These are phyloP conservation scores for Hemibagrus guttatus DNA, from an alignment of 2,797 vertebrate species.

Conservation along the genomic window DNA sequence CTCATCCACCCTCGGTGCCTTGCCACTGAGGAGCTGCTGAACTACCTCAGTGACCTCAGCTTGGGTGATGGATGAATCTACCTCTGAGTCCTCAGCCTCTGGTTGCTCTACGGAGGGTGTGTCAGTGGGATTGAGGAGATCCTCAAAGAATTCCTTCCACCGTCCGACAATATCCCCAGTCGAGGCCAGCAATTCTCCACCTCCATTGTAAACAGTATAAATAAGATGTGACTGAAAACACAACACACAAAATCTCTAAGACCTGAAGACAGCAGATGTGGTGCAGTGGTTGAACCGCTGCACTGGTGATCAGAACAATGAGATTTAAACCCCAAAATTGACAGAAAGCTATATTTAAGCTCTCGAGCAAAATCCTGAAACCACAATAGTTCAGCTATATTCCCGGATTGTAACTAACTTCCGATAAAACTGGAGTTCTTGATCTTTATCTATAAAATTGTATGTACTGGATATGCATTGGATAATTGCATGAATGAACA, in stretches of 20 bases:
- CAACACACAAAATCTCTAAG: neutral
- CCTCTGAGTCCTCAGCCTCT: no score
- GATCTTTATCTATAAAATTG: neutral
- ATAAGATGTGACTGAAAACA: no score
- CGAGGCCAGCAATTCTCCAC: no score
- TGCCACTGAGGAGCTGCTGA: no score
- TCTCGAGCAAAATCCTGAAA: neutral
- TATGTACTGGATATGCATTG: neutral
- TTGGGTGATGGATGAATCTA: no score
- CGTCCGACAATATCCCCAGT: no score
- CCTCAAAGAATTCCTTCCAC: no score
- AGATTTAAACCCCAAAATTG: neutral
- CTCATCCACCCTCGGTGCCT: no score
- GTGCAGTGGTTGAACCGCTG: neutral
- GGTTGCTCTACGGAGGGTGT: no score
- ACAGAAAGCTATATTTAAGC: neutral
- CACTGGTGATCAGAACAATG: neutral
- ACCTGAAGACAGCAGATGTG: neutral
- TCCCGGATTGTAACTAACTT: neutral
- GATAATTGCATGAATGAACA: neutral
- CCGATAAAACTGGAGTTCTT: neutral
- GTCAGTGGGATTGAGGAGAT: no score
- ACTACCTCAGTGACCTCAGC: no score
- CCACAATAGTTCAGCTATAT: neutral
- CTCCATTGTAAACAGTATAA: no score